Base-by-base conservation (phyloP, 2,797 vertebrate genomes). In the Aselliscus stoliczkanus region DNA sequence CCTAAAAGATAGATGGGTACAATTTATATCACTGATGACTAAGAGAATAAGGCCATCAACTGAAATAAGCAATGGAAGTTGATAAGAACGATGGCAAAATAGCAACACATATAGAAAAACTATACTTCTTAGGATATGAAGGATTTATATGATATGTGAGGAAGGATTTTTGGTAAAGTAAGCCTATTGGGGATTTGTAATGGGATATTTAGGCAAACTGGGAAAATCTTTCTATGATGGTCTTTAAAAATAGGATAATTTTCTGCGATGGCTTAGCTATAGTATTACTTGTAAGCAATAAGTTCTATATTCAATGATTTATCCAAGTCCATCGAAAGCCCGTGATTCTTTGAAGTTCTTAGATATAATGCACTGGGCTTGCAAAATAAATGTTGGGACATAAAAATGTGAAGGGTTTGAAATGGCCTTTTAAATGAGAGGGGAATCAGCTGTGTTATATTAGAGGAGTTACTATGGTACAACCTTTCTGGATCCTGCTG, bases 261-360 rank as follows among this genome's bases (percentile, higher is more conserved):
- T 82, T 54, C 60, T 52, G 34, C 52, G 21, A 65, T 60, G 44
- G 27, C 31, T 39, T 79, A 75, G 77, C 8, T 47, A 31, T 64
- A 93, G 8, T 29, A 44, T 73, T 54, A 17, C 70, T 81, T 92
- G 3, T 67, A 65, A 65, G 44, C 11, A 73, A 80, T 62, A 69
- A 64, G 13, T 44, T 84, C 9, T 79, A 29, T 67, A 29, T 67
- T 44, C 25, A 27, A 17, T 73, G 58, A 93, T 69, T 94, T 93
- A 60, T 82, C 82, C 69, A 77, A 69, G 72, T 88, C 64, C 27
- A 37, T 42, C 39, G 54, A 89, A 90, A 34, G 42, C 52, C 29
- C 62, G 58, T 21, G 44, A 34, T 79, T 81, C 85, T 94, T 92
- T 90, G 89, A 95, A 75, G 58, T 83, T 86, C 58, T 93, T 89